Evolutionary conservation across 1,140 invertebrate genomes (phyloP).

Genomic region (Hyphantria cunea): DNA sequence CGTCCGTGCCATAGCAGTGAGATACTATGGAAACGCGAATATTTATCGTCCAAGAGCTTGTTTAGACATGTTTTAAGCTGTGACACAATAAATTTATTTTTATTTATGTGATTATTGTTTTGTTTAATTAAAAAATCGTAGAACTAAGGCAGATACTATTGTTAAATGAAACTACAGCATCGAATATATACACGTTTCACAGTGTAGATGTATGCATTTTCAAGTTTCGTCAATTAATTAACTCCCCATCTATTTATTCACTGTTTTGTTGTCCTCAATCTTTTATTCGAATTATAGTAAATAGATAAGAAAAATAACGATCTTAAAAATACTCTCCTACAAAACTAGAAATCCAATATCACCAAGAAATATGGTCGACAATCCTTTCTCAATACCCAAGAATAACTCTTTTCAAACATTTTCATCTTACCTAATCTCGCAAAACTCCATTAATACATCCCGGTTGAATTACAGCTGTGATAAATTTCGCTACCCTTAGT

Average conservation of each 20-base stretch:
- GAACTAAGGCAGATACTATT: too few relatives aligned
- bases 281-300: not conserved
- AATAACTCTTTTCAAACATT: not conserved
- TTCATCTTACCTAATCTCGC: not conserved
- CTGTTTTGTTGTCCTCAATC: too few relatives aligned
- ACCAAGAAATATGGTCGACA: not conserved
- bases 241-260: too few relatives aligned
- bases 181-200: too few relatives aligned
- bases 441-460: conserved; percentile 7
- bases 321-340: not conserved
- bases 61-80: not conserved
- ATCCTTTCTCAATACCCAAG: not conserved
- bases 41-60: not conserved
- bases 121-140: too few relatives aligned
- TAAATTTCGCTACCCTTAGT: conserved; percentile 26
- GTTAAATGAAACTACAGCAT: too few relatives aligned
- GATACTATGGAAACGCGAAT: conserved; percentile 16
- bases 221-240: too few relatives aligned
- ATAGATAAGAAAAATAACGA: not conserved
- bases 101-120: too few relatives aligned
- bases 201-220: too few relatives aligned
- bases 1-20: conserved; percentile 1
- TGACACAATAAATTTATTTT: too few relatives aligned
- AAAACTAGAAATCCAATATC: conserved; percentile 1
- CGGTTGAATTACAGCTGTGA: conserved; percentile 17